These are phyloP conservation scores for Xenops minutus DNA, from an alignment of 2,797 vertebrate species.

Conservation along the genomic window DNA sequence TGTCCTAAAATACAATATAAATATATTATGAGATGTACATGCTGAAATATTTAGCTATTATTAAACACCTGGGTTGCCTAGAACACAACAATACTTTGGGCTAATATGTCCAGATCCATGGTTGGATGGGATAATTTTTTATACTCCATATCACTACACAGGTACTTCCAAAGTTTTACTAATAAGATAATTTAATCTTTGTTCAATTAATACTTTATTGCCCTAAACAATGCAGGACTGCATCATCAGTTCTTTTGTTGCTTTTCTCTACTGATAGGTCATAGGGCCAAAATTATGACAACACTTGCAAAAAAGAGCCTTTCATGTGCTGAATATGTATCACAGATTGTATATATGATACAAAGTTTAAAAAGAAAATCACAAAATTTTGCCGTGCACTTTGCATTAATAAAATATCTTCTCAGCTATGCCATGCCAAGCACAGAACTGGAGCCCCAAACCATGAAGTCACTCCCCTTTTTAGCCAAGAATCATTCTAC, in stretches of 20 bases:
- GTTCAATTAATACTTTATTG: background rate
- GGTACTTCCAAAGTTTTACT: background rate
- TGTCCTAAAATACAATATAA: conserved; percentile 76
- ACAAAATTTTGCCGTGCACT: background rate
- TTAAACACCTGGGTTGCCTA: background rate
- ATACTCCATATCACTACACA: background rate
- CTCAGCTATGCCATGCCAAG: background rate
- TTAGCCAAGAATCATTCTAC: background rate
- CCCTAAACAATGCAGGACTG: background rate
- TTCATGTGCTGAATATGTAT: rapidly evolving
- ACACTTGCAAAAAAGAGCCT: background rate
- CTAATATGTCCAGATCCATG: background rate
- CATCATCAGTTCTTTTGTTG: background rate
- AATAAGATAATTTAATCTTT: background rate
- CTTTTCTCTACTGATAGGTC: background rate
- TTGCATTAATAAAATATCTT: background rate
- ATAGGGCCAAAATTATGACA: background rate
- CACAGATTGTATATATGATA: rapidly evolving
- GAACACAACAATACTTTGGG: background rate
- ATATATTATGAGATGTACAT: background rate
- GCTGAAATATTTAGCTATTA: background rate
- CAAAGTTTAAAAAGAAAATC: background rate
- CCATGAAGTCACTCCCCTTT: background rate
- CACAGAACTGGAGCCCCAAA: background rate
- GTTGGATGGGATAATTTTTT: background rate